Base-by-base conservation (phyloP, 2,797 vertebrate species). In the Prionace glauca region DNA sequence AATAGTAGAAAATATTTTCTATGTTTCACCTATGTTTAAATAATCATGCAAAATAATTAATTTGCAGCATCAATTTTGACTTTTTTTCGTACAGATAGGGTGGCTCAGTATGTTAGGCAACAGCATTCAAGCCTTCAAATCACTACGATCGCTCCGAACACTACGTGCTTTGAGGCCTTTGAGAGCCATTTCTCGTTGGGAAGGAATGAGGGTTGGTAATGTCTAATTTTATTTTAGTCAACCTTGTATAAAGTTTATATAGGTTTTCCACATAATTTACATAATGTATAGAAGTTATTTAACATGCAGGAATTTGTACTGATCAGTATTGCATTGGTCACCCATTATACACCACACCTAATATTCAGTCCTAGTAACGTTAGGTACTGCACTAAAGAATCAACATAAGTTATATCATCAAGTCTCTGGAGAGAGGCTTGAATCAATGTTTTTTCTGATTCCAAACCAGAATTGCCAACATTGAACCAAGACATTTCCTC, bases 101-200 rank as follows among this genome's bases (percentile, higher is more conserved):
- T 95, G 95, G 95, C 87, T 95, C 81, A 95, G 87, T 84, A 86
- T 97, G 97, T 96, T 96, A 96, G 95, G 96, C 74, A 97, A 93
- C 90, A 95, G n/a, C 95, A 91, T 96, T 97, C 96, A 97, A 97
- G 96, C 96, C 88, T 96, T 97, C 96, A 97, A 96, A 96, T 96
- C 96, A 96, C 96, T 96, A 36, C 96, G 91, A 96, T 96, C 72
- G 96, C 96, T 71, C 95, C 95, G 81, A 96, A 97, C 96, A 77
- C 97, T 96, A 65, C 96, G 87, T 95, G 86, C 96, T 96, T 96
- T 96, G 79, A 96, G 96, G 96, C 74, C 95, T 77, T 41, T 96
- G 65, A 96, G 81, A 96, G 96, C 90, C 29, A 74, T 96, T 96
- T 96, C 96, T 95, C 96, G 65, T 95, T 96, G 95, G 95, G 93